Conservation (phyloP, 2,113 vertebrate genomes). For the Rattus rattus region DNA sequence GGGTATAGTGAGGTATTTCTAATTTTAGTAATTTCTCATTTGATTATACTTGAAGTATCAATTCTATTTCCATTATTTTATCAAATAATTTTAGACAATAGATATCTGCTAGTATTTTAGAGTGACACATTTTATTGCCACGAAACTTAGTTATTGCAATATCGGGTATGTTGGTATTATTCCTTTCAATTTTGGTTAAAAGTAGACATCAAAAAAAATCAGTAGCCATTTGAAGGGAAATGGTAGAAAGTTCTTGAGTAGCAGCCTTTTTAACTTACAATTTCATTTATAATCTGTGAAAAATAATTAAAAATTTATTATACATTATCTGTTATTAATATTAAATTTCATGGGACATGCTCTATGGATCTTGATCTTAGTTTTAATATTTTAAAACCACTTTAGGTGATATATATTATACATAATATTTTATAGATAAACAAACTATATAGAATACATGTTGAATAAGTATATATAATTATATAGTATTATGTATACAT, state of each 20-base stretch:
- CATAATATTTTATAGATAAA: too few relatives aligned
- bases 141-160: not conserved
- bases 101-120: not conserved
- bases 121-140: not conserved
- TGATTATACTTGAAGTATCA: not conserved
- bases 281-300: not conserved
- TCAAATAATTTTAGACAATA: not conserved
- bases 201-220: not conserved
- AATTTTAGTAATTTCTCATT: not conserved
- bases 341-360: not conserved
- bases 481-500: too few relatives aligned
- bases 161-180: not conserved
- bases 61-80: not conserved
- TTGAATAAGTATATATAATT: too few relatives aligned
- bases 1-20: not conserved
- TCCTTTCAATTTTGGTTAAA: not conserved
- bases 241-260: not conserved
- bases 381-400: not conserved
- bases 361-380: not conserved
- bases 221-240: not conserved
- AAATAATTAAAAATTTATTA: not conserved
- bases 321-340: not conserved
- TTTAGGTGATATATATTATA: too few relatives aligned
- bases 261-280: not conserved
- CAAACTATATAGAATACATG: too few relatives aligned